These are phyloP conservation scores for Crepidodera aurea DNA, from an alignment of 2,888 invertebrate species.

Conservation along the genomic window DNA sequence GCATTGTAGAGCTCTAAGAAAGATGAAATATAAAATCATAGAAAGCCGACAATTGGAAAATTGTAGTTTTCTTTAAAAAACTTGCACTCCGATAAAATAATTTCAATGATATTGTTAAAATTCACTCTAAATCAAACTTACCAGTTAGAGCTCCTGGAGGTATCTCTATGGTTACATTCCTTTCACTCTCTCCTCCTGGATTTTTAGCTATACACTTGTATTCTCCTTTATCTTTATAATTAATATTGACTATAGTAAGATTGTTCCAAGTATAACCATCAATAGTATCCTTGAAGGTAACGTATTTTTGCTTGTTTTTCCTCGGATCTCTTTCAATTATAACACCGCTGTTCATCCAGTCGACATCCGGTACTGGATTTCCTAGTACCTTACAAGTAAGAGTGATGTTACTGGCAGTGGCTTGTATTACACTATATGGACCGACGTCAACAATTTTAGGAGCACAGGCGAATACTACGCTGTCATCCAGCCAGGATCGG, in stretches of 20 bases:
- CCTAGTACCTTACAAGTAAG: constrained; percentile 76
- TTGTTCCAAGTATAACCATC: constrained; percentile 66
- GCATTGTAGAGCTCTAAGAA: no score
- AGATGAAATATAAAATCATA: no score
- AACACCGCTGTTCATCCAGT: constrained; percentile 75
- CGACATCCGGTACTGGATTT: constrained; percentile 78
- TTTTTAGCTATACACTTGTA: constrained; percentile 81
- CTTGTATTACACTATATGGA: constrained; percentile 61
- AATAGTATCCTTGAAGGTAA: constrained; percentile 49
- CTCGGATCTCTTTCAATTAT: constrained; percentile 66
- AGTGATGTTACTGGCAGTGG: constrained; percentile 72
- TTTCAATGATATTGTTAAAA: no score
- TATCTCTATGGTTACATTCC: constrained; percentile 72
- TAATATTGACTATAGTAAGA: constrained; percentile 64
- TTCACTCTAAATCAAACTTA: no score
- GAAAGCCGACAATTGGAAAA: no score
- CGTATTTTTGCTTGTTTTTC: constrained; percentile 61
- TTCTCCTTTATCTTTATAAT: constrained; percentile 63
- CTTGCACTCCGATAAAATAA: no score
- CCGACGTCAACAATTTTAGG: constrained; percentile 72
- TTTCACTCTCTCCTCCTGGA: constrained; percentile 80
- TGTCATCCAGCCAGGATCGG: constrained; percentile 77
- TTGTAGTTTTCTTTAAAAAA: no score
- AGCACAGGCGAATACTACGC: constrained; percentile 82
- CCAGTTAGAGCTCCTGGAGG: constrained; percentile 35